Base-by-base conservation (phyloP, 2,888 invertebrate species). In the Ephialtes manifestator region DNA sequence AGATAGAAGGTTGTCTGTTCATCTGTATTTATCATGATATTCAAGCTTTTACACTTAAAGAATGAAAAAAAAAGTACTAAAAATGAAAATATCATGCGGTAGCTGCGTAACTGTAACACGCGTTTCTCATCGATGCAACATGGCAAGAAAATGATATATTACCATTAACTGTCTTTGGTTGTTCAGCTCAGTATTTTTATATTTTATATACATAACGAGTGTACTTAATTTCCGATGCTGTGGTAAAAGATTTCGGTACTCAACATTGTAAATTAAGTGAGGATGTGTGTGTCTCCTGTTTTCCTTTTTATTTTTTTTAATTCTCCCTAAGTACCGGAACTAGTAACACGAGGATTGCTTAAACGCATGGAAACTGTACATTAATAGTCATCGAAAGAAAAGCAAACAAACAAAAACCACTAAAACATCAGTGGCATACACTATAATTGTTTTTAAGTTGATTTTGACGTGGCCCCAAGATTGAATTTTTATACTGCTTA, bases 171-270 rank as follows among this genome's bases (percentile, higher is more conserved):
- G 83, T 85, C 80, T 85, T 88, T 89, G 81, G 90, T 91, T 90
- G 86, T 91, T 92, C 81, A 92, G 90, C 91, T 92, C 94, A 94
- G 93, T 94, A 94, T 94, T 94, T 94, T 93, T 93, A 88, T 92
- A 92, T 91, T 90, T 89, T 91, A 88, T 90, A 90, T 86, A 87
- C 31, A 76, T 82, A 87, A 92, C 89, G 90, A 91, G 91, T 93
- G 92, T 93, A 92, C 93, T 92, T 92, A 93, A 92, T 92, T 93
- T 92, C 91, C 92, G 90, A 90, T 87, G 87, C 90, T 89, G 87
- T 89, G 91, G 91, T 92, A 90, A 65, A 92, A 91, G 68, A 60
- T 89, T 90, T 90, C 90, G 89, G 89, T 90, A 90, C 88, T 89
- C 89, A 83, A 89, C 84, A 87, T 87, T 88, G 88, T 88, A 87